Evolutionary conservation across 2,113 vertebrate species (phyloP).

Genomic region (Rhabdornis inornatus): DNA sequence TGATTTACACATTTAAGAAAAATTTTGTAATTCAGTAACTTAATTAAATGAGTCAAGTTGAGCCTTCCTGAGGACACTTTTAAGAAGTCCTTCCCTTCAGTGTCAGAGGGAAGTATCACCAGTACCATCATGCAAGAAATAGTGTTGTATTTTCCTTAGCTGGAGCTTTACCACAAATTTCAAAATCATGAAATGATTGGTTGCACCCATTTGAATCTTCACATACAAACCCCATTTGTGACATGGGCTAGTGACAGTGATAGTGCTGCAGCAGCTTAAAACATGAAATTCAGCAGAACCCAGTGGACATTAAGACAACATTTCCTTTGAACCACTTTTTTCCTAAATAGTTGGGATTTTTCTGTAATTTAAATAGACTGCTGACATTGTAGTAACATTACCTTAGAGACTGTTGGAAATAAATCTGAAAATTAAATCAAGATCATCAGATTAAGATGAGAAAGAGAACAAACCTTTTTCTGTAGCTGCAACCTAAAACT

Average conservation of each 20-base stretch:
- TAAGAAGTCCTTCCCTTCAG: neutral
- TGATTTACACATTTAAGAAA: neutral
- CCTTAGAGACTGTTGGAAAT: neutral
- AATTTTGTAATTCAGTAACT: neutral
- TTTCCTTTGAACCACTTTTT: neutral
- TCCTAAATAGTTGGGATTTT: neutral
- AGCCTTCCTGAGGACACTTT: neutral
- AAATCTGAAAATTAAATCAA: neutral
- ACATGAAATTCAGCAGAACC: neutral
- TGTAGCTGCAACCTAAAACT: neutral
- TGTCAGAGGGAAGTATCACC: neutral
- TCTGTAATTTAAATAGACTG: neutral
- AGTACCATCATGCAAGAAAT: neutral
- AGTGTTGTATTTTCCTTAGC: neutral
- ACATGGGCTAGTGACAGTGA: neutral
- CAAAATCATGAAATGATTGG: neutral
- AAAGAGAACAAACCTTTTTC: neutral
- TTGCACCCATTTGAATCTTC: neutral
- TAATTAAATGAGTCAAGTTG: neutral
- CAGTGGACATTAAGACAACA: neutral
- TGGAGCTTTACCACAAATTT: neutral
- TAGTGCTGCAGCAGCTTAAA: neutral
- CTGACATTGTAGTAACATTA: neutral
- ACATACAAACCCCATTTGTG: neutral
- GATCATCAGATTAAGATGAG: neutral